A percentile compares a stretch with the other conserved stretches of the same genome.
Conservation (phyloP, 2,888 invertebrate genomes). For the Diplazon laetatorius region DNA sequence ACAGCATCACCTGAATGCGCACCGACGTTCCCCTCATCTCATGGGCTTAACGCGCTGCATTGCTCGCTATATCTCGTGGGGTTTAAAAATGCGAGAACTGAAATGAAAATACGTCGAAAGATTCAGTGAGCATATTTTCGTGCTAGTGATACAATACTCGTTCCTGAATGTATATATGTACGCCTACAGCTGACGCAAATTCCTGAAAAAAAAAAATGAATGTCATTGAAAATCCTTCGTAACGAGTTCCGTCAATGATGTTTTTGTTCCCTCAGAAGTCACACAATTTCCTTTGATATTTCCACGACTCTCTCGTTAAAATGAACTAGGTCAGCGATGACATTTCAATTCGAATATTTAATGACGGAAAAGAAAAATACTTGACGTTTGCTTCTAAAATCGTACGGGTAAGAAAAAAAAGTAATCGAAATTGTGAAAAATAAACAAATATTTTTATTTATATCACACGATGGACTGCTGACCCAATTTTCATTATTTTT, state of each 20-base stretch:
- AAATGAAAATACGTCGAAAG: constrained; percentile 5
- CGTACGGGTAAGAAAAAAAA: no score
- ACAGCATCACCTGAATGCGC: constrained; percentile 4
- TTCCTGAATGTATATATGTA: not conserved
- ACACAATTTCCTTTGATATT: not conserved
- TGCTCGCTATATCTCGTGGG: not conserved
- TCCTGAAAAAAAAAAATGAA: not conserved
- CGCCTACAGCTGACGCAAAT: not conserved
- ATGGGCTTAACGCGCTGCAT: not conserved
- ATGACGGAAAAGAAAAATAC: not conserved
- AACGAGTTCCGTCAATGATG: not conserved
- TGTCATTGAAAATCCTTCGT: not conserved
- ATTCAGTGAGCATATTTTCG: constrained; percentile 9
- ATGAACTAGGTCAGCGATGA: not conserved
- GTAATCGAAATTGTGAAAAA: no score
- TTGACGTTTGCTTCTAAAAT: no score
- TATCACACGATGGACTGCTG: no score
- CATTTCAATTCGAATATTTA: not conserved
- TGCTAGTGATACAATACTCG: not conserved
- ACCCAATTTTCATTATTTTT: not conserved
- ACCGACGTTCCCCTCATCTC: not conserved
- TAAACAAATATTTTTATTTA: no score
- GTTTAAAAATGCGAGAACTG: constrained; percentile 6
- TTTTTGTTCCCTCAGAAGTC: not conserved
- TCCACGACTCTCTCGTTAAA: not conserved